Conservation (phyloP, 2,113 vertebrate species). For the Trematomus loennbergii region DNA sequence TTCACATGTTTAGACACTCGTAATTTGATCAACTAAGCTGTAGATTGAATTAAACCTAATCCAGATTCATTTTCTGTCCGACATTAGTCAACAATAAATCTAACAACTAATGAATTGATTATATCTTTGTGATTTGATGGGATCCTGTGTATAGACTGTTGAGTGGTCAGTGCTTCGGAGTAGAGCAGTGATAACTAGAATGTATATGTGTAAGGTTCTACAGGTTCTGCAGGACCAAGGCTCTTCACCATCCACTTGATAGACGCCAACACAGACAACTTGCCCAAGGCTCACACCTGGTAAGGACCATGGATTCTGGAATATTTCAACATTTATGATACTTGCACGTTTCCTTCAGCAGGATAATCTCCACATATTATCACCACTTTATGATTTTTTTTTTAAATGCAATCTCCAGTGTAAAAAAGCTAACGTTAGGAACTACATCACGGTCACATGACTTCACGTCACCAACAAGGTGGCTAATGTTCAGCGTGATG, state of each 20-base stretch:
- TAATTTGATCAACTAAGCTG: not conserved
- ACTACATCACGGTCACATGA: too few species aligned
- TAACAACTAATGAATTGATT: too few species aligned
- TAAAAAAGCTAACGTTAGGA: too few species aligned
- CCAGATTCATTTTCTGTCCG: not conserved
- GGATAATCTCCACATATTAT: too few species aligned
- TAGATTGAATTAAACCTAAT: not conserved
- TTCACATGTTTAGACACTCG: not conserved
- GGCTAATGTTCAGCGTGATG: too few species aligned
- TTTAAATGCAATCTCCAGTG: too few species aligned
- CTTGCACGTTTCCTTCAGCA: too few species aligned
- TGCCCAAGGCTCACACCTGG: slow-evolving; percentile 98
- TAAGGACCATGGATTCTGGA: slow-evolving; percentile 73
- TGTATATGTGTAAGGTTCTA: slow-evolving; percentile 98
- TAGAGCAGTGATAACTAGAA: slow-evolving; percentile 93
- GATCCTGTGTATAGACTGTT: not conserved
- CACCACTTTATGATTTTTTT: too few species aligned
- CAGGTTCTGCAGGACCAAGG: slow-evolving; percentile 99
- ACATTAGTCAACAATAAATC: too few species aligned
- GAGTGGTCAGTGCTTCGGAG: slow-evolving; percentile 21
- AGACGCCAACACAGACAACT: slow-evolving; percentile 97
- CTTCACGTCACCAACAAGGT: too few species aligned
- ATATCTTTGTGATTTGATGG: too few species aligned
- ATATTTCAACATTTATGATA: too few species aligned
- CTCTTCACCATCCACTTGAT: slow-evolving; percentile 99